phyloP scores from a whole-genome alignment of 2,113 vertebrate species.

The Candoia aspera region DNA sequence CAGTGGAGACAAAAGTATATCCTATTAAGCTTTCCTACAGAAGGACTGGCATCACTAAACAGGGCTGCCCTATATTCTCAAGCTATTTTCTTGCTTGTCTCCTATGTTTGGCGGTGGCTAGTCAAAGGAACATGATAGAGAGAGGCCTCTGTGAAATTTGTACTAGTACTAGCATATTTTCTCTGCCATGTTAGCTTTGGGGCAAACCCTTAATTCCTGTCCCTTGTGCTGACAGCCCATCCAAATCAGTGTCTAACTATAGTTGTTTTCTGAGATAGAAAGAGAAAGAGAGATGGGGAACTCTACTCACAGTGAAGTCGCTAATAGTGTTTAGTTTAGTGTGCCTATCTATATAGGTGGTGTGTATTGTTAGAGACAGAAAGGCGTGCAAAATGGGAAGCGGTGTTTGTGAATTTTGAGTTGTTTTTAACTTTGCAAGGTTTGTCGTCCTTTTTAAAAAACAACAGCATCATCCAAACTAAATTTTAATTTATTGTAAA shows the following conservation, averaged over 20 bases:
- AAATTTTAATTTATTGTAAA: background rate
- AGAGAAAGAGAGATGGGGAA: background rate
- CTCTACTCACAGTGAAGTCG: background rate
- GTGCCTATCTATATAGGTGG: background rate
- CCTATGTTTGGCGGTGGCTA: too few relatives aligned
- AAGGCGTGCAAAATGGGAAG: background rate
- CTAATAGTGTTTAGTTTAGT: background rate
- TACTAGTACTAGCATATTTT: background rate
- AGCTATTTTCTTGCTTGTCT: too few relatives aligned
- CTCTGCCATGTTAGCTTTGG: background rate
- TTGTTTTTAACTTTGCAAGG: background rate
- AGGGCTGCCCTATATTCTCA: too few relatives aligned
- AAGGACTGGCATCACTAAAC: too few relatives aligned
- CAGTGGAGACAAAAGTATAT: too few relatives aligned
- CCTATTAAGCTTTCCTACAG: too few relatives aligned
- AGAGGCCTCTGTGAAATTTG: too few relatives aligned
- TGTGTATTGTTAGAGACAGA: background rate
- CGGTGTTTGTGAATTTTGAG: background rate
- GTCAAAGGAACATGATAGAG: too few relatives aligned
- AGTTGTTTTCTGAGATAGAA: background rate
- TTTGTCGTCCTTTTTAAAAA: background rate
- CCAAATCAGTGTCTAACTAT: background rate
- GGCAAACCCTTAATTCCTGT: background rate
- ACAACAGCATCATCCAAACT: background rate
- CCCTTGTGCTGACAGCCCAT: background rate